Percentiles rank a stretch among this genome's conserved stretches.
These are phyloP conservation scores for Lophius piscatorius DNA, from an alignment of 2,113 vertebrate genomes.

Conservation along the genomic window DNA sequence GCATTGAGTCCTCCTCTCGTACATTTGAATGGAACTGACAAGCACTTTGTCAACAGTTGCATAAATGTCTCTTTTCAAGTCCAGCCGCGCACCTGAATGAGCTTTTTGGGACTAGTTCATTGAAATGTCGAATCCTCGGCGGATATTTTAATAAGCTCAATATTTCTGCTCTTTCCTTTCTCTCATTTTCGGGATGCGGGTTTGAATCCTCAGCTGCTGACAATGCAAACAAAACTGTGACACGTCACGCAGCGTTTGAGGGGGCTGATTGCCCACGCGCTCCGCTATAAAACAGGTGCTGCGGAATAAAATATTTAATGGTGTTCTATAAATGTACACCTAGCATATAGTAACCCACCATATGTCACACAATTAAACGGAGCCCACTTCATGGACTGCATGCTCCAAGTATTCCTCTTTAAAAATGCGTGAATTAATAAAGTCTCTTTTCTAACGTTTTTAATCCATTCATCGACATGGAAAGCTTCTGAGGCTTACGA, in stretches of 20 bases:
- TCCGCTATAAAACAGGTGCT: constrained; percentile 57
- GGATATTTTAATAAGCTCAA: constrained; percentile 1
- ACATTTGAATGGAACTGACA: constrained; percentile 52
- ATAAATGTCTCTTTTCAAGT: constrained; percentile 48
- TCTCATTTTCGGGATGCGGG: no score
- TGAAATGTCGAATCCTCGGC: background rate
- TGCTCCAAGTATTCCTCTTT: background rate
- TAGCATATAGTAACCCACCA: constrained; percentile 26
- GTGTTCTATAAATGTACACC: constrained; percentile 34
- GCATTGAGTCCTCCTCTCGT: constrained; percentile 49
- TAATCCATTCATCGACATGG: no score
- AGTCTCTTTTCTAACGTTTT: no score
- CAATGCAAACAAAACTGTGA: constrained; percentile 37
- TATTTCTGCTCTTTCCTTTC: background rate
- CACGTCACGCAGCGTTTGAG: constrained; percentile 27
- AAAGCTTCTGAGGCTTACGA: no score
- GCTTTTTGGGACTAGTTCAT: constrained; percentile 10
- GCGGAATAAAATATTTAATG: constrained; percentile 63
- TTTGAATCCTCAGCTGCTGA: constrained; percentile 22
- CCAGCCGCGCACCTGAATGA: background rate
- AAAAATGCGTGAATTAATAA: no score
- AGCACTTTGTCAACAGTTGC: constrained; percentile 53
- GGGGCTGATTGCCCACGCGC: constrained; percentile 40
- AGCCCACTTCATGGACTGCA: background rate
- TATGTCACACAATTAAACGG: constrained; percentile 45